Conservation (phyloP, 2,797 vertebrate genomes). For the Otolemur crassicaudatus region DNA sequence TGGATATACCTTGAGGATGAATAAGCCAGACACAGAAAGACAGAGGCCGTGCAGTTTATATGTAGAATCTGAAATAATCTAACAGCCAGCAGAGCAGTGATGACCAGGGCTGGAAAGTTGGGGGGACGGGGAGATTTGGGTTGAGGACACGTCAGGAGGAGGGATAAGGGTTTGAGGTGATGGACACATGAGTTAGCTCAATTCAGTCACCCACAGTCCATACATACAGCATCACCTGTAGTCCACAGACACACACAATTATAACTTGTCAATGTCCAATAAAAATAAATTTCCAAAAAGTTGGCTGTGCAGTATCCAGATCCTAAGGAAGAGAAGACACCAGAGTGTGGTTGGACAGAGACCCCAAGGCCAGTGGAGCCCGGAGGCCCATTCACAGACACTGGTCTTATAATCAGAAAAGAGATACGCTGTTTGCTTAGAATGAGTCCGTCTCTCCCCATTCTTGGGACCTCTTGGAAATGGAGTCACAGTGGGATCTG, state of each 20-base stretch:
- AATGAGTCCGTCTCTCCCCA: neutral
- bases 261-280: neutral
- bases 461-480: neutral
- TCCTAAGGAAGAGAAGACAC: neutral
- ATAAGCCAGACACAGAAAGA: neutral
- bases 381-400: neutral
- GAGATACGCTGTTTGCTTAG: accelerated
- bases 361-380: no score
- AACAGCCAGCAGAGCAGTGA: accelerated
- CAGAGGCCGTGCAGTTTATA: accelerated
- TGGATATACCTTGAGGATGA: neutral
- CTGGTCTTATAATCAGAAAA: neutral
- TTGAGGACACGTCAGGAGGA: accelerated
- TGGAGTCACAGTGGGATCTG: accelerated
- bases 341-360: neutral
- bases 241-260: neutral
- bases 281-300: neutral
- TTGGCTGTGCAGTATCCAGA: neutral
- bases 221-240: accelerated
- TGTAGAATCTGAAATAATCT: accelerated
- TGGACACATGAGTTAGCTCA: neutral
- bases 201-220: neutral
- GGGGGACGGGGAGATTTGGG: no score
- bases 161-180: neutral
- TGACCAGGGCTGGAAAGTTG: no score